A percentile compares a stretch with the other conserved stretches of the same genome.
Evolutionary conservation across 2,888 invertebrate genomes (phyloP).

Genomic region (Poecilobothrus nobilitatus): DNA sequence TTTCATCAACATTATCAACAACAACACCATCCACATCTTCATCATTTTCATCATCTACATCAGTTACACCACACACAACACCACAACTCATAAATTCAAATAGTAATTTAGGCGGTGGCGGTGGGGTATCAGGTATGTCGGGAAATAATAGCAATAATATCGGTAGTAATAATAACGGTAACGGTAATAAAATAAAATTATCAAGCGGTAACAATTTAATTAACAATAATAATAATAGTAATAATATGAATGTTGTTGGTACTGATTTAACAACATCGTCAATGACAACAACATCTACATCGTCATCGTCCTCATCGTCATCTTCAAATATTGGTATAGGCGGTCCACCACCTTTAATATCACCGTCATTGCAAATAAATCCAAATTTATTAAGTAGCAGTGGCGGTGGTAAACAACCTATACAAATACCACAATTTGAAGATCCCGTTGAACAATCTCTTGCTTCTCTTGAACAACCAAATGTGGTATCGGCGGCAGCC

Average conservation of each 20-base stretch:
- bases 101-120: slow-evolving; percentile 8
- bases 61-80: slow-evolving; percentile 21
- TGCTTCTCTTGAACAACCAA: slow-evolving; percentile 59
- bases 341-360: slow-evolving; percentile 20
- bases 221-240: slow-evolving; percentile 19
- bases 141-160: slow-evolving; percentile 31
- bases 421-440: slow-evolving; percentile 47
- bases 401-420: slow-evolving; percentile 33
- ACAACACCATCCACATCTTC: slow-evolving; percentile 18
- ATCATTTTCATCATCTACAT: slow-evolving; percentile 13
- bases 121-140: slow-evolving; percentile 28
- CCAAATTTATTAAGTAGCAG: slow-evolving; percentile 17
- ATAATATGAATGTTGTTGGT: slow-evolving; percentile 15
- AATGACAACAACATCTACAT: slow-evolving; percentile 21
- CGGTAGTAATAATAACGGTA: slow-evolving; percentile 23
- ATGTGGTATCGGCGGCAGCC: slow-evolving; percentile 32
- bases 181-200: slow-evolving; percentile 21
- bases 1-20: slow-evolving; percentile 25
- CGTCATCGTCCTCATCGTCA: slow-evolving; percentile 20
- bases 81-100: slow-evolving; percentile 12
- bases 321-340: slow-evolving; percentile 32
- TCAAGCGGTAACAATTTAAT: slow-evolving; percentile 16
- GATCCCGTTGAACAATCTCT: slow-evolving; percentile 64
- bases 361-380: slow-evolving; percentile 21
- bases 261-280: slow-evolving; percentile 20